Percentiles rank a stretch among this genome's conserved stretches.
Evolutionary conservation across 1,140 invertebrate species (phyloP).

Genomic region (Heterodera schachtii): DNA sequence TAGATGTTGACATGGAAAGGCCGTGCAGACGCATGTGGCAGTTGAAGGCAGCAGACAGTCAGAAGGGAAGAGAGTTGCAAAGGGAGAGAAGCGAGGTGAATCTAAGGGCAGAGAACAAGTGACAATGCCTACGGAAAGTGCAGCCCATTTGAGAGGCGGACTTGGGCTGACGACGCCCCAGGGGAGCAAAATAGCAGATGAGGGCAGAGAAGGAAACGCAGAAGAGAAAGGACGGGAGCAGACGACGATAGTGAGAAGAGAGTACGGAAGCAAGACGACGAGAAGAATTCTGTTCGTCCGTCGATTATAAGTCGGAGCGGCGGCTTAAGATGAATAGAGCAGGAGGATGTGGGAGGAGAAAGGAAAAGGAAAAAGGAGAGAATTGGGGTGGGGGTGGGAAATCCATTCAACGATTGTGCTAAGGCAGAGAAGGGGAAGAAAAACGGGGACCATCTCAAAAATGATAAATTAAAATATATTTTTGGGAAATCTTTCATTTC

Average conservation of each 20-base stretch:
- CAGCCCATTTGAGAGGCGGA: neutral
- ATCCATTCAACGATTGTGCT: neutral
- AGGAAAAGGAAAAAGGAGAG: neutral
- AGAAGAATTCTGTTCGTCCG: neutral
- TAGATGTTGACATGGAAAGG: constrained; percentile 18
- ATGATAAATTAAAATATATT: neutral
- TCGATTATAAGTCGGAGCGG: neutral
- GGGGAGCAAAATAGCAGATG: neutral
- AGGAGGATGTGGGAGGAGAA: too few relatives aligned
- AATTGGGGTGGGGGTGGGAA: neutral
- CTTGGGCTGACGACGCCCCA: neutral
- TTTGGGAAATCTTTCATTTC: too few relatives aligned
- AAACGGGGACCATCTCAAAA: neutral
- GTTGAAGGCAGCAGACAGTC: neutral
- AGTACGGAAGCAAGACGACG: neutral
- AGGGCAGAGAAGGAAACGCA: neutral
- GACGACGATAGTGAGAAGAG: neutral
- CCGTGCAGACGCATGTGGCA: neutral
- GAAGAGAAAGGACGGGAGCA: neutral
- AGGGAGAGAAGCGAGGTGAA: neutral
- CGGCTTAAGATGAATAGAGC: neutral
- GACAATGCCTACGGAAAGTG: neutral
- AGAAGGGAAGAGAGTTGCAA: neutral
- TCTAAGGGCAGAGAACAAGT: neutral
- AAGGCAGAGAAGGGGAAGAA: too few relatives aligned